Evolutionary conservation across 1,140 invertebrate species (phyloP).

Genomic region (Papilio aristodemus): DNA sequence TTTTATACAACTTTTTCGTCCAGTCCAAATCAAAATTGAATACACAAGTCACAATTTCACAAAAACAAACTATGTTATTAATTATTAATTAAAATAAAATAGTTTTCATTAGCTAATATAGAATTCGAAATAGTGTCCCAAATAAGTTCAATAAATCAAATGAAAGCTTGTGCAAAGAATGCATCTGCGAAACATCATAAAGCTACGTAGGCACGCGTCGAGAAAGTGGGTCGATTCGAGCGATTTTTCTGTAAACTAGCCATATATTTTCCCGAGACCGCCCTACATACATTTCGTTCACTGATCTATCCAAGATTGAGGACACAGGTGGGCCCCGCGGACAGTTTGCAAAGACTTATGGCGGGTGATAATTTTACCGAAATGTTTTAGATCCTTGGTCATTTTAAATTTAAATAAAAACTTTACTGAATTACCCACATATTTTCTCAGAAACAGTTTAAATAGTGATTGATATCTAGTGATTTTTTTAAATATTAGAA

Average conservation of each 20-base stretch:
- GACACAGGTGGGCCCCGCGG: constrained; percentile 30
- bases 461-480: too few species aligned
- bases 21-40: too few species aligned
- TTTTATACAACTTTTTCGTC: too few species aligned
- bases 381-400: constrained; percentile 10
- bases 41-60: too few species aligned
- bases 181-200: constrained; percentile 50
- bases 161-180: constrained; percentile 30
- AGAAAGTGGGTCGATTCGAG: constrained; percentile 42
- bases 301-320: constrained; percentile 21
- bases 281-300: constrained; percentile 11
- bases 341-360: constrained; percentile 23
- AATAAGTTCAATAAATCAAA: not conserved
- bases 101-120: too few species aligned
- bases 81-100: too few species aligned
- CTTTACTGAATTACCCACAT: not conserved
- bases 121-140: not conserved
- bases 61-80: too few species aligned
- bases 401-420: not conserved
- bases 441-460: not conserved
- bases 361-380: not conserved
- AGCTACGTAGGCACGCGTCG: constrained; percentile 32
- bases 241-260: constrained; percentile 33
- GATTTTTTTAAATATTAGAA: too few species aligned
- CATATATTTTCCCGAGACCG: constrained; percentile 14